A percentile compares a stretch with the other conserved stretches of the same genome.
Conservation (phyloP, 1,140 invertebrate genomes). For the Formica selysi region DNA sequence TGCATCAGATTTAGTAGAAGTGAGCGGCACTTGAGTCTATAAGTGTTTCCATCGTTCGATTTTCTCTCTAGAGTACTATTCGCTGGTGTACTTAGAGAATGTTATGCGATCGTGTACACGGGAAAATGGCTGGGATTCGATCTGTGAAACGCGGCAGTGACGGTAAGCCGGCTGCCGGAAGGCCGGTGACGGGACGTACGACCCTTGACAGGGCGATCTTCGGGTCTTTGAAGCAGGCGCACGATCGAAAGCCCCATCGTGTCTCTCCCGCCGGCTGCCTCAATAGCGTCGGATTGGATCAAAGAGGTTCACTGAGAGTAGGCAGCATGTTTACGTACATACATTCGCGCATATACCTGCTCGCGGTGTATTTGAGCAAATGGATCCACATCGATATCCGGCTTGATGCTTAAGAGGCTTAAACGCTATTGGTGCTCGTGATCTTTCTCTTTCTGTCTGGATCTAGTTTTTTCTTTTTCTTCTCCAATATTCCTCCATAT, state of each 20-base stretch:
- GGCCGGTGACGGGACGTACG: constrained; percentile 48
- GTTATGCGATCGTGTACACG: constrained; percentile 16
- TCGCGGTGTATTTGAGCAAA: constrained; percentile 54
- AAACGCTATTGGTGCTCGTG: constrained; percentile 37
- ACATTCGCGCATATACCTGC: constrained; percentile 44
- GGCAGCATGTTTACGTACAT: constrained; percentile 64
- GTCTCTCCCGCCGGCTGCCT: constrained; percentile 53
- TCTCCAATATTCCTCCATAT: not conserved
- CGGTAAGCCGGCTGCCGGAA: constrained; percentile 41
- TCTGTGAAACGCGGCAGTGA: constrained; percentile 23
- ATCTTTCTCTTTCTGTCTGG: constrained; percentile 26
- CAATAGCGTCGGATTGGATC: constrained; percentile 67
- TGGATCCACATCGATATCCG: constrained; percentile 65
- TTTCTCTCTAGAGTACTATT: not conserved
- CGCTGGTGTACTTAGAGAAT: not conserved
- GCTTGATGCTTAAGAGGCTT: constrained; percentile 38
- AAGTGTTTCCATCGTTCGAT: constrained; percentile 1
- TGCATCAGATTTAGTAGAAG: not conserved
- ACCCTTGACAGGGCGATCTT: constrained; percentile 59
- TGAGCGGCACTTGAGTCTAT: not conserved
- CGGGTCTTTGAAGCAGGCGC: constrained; percentile 58
- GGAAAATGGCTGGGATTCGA: constrained; percentile 23
- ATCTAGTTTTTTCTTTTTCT: not conserved
- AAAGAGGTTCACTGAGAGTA: constrained; percentile 66
- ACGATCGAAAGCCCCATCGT: constrained; percentile 65